A percentile compares a stretch with the other conserved stretches of the same genome.
Conservation (phyloP, 2,797 vertebrate species). For the Pipistrellus kuhlii region DNA sequence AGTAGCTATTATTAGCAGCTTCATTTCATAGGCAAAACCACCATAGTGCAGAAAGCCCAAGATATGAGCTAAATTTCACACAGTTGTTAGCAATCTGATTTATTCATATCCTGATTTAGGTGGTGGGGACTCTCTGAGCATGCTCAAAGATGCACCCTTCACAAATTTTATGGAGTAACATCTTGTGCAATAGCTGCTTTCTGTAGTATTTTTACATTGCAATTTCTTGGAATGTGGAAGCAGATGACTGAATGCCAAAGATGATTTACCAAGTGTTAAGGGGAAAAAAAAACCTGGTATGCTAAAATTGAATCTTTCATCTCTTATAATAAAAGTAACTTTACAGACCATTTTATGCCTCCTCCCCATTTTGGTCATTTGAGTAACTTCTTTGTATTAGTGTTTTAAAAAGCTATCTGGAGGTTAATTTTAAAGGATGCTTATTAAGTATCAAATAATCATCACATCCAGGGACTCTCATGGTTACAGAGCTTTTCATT, state of each 20-base stretch:
- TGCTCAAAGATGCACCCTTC: not conserved
- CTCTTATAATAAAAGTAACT: slow-evolving; percentile 33
- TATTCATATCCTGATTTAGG: not conserved
- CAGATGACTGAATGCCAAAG: slow-evolving; percentile 28
- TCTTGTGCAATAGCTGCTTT: not conserved
- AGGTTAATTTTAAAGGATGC: slow-evolving; percentile 78
- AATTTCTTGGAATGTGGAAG: slow-evolving; percentile 74
- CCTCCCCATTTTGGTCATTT: not conserved
- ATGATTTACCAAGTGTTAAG: not conserved
- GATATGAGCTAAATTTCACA: not conserved
- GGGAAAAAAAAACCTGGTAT: not conserved
- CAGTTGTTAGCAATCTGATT: not conserved
- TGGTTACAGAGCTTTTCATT: slow-evolving; percentile 79
- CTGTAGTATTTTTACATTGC: not conserved
- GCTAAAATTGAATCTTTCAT: slow-evolving; percentile 6
- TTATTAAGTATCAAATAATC: slow-evolving; percentile 81
- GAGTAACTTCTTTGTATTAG: not conserved
- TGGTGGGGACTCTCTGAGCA: not conserved
- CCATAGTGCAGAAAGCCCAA: not conserved
- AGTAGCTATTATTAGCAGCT: not conserved
- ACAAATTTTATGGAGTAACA: not conserved
- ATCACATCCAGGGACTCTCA: slow-evolving; percentile 73
- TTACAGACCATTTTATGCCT: not conserved
- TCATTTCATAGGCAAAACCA: slow-evolving; percentile 12
- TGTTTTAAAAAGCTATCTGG: slow-evolving; percentile 48